These are phyloP conservation scores for Apistogramma diplotaenia DNA, from an alignment of 2,113 vertebrate genomes.

Conservation along the genomic window DNA sequence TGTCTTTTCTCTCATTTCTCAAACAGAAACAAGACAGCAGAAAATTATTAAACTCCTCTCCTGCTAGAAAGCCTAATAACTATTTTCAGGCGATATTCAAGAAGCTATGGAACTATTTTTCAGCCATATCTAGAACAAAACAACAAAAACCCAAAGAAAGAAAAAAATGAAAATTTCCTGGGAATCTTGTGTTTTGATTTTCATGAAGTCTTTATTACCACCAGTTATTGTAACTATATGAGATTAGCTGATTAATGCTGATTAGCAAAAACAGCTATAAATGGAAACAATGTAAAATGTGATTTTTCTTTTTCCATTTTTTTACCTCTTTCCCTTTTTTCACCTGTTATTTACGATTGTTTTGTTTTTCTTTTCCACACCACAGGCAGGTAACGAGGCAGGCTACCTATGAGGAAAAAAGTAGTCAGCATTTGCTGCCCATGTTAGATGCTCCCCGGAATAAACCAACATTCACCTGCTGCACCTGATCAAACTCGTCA, in stretches of 20 bases:
- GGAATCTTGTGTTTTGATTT: neutral
- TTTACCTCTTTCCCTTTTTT: neutral
- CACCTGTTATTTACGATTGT: neutral
- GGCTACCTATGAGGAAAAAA: conserved; percentile 68
- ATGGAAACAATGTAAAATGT: neutral
- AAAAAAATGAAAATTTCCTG: neutral
- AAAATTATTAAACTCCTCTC: no score
- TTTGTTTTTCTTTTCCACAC: neutral
- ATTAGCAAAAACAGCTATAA: neutral
- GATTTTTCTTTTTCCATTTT: neutral
- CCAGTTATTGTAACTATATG: neutral
- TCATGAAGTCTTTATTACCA: neutral
- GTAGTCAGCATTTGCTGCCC: conserved; percentile 74
- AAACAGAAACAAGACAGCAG: no score
- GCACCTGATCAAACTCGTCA: conserved; percentile 61
- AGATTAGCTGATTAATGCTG: neutral
- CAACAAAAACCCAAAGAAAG: no score
- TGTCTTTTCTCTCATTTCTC: no score
- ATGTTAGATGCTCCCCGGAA: conserved; percentile 80
- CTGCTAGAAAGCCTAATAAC: no score
- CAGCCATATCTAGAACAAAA: no score
- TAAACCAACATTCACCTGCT: conserved; percentile 81
- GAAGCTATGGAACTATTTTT: no score
- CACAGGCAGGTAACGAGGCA: conserved; percentile 87
- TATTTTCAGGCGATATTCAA: no score